phyloP scores from a whole-genome alignment of 2,888 invertebrate species.

The Chromoteleia sp. region DNA sequence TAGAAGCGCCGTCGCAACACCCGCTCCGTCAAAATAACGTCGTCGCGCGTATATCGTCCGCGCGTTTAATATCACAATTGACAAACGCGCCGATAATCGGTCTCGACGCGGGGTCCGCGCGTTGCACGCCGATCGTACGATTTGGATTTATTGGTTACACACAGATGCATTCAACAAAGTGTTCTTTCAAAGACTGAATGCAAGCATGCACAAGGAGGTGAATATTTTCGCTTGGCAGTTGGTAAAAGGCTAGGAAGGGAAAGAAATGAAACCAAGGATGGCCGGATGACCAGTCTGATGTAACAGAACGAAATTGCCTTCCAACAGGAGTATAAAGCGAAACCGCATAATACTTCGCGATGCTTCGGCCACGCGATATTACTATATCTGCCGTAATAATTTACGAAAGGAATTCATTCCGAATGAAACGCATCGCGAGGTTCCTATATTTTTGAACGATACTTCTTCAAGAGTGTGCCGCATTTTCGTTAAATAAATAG shows the following conservation, averaged over 20 bases:
- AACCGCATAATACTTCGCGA: conserved; percentile 71
- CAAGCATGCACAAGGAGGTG: conserved; percentile 71
- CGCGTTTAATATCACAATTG: conserved; percentile 1
- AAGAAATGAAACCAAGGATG: conserved; percentile 71
- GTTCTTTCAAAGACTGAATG: conserved; percentile 71
- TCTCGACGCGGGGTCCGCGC: background rate
- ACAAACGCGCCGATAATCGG: conserved; percentile 25
- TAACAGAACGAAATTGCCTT: conserved; percentile 82
- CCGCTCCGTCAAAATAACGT: conserved; percentile 1
- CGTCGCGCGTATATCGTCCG: background rate
- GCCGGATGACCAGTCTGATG: conserved; percentile 81
- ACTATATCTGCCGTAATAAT: conserved; percentile 63
- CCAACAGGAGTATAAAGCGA: conserved; percentile 74
- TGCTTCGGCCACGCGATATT: conserved; percentile 60
- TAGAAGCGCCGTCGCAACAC: background rate
- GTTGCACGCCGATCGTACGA: conserved; percentile 3
- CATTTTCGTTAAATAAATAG: conserved; percentile 43
- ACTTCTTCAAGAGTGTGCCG: conserved; percentile 17
- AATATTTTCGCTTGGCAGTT: conserved; percentile 70
- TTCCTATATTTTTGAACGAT: conserved; percentile 36
- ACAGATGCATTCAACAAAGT: conserved; percentile 67
- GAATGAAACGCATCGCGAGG: conserved; percentile 46
- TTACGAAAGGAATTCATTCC: conserved; percentile 59
- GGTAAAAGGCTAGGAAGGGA: conserved; percentile 73
- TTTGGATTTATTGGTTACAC: conserved; percentile 56